Evolutionary conservation across 1,140 invertebrate species (phyloP).

Genomic region (Drosophila subobscura): DNA sequence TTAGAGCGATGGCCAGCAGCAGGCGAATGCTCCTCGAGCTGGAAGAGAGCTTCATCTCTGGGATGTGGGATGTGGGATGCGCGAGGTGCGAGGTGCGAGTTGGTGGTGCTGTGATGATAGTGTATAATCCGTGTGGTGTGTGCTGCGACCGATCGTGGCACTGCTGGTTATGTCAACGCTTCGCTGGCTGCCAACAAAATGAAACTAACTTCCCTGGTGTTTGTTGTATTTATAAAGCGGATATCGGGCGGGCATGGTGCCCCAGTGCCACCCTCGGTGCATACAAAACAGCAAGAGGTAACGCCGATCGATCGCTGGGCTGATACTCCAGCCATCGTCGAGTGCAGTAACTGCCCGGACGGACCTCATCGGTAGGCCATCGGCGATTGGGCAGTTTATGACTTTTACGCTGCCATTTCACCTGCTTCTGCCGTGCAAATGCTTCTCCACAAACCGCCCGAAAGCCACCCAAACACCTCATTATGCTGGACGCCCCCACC

Average conservation of each 20-base stretch:
- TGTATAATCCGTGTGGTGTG: slow-evolving; percentile 30
- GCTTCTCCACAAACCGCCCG: slow-evolving; percentile 4
- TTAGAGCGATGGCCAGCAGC: slow-evolving; percentile 19
- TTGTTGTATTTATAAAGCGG: slow-evolving; percentile 83
- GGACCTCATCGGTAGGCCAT: slow-evolving; percentile 37
- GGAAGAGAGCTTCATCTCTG: slow-evolving; percentile 23
- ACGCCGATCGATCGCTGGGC: too few relatives aligned
- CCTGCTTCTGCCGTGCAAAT: slow-evolving; percentile 40
- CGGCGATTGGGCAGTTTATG: slow-evolving; percentile 64
- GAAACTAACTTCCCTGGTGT: slow-evolving; percentile 80
- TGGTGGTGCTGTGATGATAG: not conserved
- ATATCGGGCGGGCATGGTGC: slow-evolving; percentile 34
- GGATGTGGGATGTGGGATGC: not conserved
- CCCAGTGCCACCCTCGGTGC: slow-evolving; percentile 35
- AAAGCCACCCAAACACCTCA: not conserved
- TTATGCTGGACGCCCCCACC: not conserved
- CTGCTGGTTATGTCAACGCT: slow-evolving; percentile 65
- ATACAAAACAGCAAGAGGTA: slow-evolving; percentile 47
- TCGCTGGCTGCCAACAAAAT: slow-evolving; percentile 72
- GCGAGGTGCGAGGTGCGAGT: not conserved
- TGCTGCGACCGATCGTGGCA: not conserved
- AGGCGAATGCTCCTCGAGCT: slow-evolving; percentile 22
- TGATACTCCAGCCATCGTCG: not conserved
- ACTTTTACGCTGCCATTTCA: slow-evolving; percentile 73
- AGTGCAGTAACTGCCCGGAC: slow-evolving; percentile 7